Base-by-base conservation (phyloP, 1,140 invertebrate genomes). In the Bombus confusus region DNA sequence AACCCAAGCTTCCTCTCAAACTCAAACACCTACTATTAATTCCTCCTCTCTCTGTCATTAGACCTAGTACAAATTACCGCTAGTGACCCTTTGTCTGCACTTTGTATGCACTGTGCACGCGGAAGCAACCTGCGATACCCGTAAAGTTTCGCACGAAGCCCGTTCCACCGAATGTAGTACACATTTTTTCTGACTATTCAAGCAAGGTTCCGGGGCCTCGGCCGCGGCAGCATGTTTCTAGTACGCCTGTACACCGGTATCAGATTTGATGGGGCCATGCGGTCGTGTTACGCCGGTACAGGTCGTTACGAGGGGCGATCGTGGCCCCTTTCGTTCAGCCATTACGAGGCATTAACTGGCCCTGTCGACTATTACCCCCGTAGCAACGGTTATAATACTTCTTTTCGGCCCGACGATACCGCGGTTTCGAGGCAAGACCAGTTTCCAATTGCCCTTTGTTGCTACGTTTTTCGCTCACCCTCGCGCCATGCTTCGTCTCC, bases 261-360 rank as follows among this genome's bases (percentile, higher is more conserved):
- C 88, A 87, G 90, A 92, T 93, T 92, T 91, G 91, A 92, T 89
- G 92, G 87, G 86, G 88, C 89, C 86, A 85, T 83, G 90, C 86
- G 88, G 86, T 88, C 88, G 68, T 86, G 89, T 91, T 91, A 93
- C 90, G 62, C 74, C 59, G 79, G 82, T 87, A 86, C 81, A 88
- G 85, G 80, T 92, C 89, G 88, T 93, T 92, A 92, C 86, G 84
- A 87, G 83, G 86, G 84, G 85, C 83, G 84, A 87, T 87, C 82
- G 74, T 73, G 72, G 85, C 79, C 86, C 85, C 87, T 86, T 86
- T 88, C 83, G 86, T 82, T 86, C 88, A 79, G 71, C 91, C 90
- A 92, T 93, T 93, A 93, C 91, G 78, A 78, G 87, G 90, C 88
- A 92, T 93, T 93, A 92, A 93, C 91, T 88, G 86, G 88, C 87